Base-by-base conservation (phyloP, 2,113 vertebrate genomes). In the Paracanthobrama guichenoti region DNA sequence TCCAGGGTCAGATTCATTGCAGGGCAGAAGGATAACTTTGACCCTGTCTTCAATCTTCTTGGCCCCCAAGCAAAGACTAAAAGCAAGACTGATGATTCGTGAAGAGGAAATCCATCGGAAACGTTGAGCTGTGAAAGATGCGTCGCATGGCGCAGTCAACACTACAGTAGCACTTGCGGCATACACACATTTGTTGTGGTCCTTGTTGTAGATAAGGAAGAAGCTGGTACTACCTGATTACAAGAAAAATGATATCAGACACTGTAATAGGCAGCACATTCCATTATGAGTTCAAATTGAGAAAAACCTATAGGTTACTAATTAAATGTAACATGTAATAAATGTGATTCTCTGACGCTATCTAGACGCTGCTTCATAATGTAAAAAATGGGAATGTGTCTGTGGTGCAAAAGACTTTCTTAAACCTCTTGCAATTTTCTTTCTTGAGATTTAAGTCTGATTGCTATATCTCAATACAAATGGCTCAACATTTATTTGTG, bases 151-250 rank as follows among this genome's bases (percentile, higher is more conserved):
- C 2, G 91, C 87, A 1, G 92, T 87, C 3, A 94, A 93, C 11
- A 96, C 81, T 0, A 91, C 91, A 24, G 73, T 93, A 84, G 95
- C 84, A 8, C 87, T 94, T 8, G 92, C 55, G 26, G 91, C 95
- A 50, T 89, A 88, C n/a, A 97, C 91, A 81, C 98, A 99, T 88
- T 94, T 95, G 80, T 95, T 96, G 91, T 99, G 97, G 5, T 96
- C 91, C 90, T 96, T 92, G 64, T 98, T 99, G 79, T 94, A 97
- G 87, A 99, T 98, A 87, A 97, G 90, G 92, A 99, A 99, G 57
- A 89, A 90, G 73, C 92, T 92, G 0, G 86, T 92, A 20, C 16
- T 2, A 88, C 97, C 98, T 99, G 91, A 73, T 91, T 24, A 2
- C 64, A 22, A 8, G n/a, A 87, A 66, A 88, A 31, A 89, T 59